Conservation (phyloP, 1,140 invertebrate genomes). For the Nomia melanderi region DNA sequence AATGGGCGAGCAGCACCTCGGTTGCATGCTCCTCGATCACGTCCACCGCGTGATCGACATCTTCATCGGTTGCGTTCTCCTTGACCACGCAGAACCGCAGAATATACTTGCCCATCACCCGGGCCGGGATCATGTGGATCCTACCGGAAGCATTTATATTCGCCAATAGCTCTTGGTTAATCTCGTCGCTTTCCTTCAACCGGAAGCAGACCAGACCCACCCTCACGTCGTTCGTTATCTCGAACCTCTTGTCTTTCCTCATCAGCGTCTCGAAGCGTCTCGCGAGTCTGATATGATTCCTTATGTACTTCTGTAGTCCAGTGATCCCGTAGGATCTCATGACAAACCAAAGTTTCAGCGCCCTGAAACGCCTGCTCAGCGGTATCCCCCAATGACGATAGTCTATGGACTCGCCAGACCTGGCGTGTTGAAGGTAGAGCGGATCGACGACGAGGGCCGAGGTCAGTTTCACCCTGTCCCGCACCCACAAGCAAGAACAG, state of each 20-base stretch:
- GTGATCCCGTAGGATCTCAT: slow-evolving; percentile 91
- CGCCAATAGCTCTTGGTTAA: slow-evolving; percentile 91
- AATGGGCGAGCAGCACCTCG: slow-evolving; percentile 83
- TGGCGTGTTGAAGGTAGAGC: slow-evolving; percentile 92
- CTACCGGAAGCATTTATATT: slow-evolving; percentile 93
- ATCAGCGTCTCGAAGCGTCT: slow-evolving; percentile 92
- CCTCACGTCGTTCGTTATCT: slow-evolving; percentile 91
- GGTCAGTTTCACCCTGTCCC: slow-evolving; percentile 93
- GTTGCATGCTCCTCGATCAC: slow-evolving; percentile 87
- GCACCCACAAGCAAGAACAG: slow-evolving; percentile 94
- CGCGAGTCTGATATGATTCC: slow-evolving; percentile 93
- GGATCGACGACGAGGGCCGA: slow-evolving; percentile 97
- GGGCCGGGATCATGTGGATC: slow-evolving; percentile 94
- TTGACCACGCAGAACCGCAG: slow-evolving; percentile 93
- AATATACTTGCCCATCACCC: slow-evolving; percentile 88
- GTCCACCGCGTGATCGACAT: slow-evolving; percentile 90
- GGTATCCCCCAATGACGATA: slow-evolving; percentile 96
- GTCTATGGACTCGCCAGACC: slow-evolving; percentile 90
- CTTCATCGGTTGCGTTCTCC: slow-evolving; percentile 88
- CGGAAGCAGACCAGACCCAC: slow-evolving; percentile 88
- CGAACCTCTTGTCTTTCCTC: slow-evolving; percentile 88
- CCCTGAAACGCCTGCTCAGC: slow-evolving; percentile 91
- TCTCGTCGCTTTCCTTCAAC: slow-evolving; percentile 85
- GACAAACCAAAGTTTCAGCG: slow-evolving; percentile 95
- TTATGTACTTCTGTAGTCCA: slow-evolving; percentile 91